A percentile compares a stretch with the other conserved stretches of the same genome.
Evolutionary conservation across 2,888 invertebrate species (phyloP).

Genomic region (Pomacea canaliculata): DNA sequence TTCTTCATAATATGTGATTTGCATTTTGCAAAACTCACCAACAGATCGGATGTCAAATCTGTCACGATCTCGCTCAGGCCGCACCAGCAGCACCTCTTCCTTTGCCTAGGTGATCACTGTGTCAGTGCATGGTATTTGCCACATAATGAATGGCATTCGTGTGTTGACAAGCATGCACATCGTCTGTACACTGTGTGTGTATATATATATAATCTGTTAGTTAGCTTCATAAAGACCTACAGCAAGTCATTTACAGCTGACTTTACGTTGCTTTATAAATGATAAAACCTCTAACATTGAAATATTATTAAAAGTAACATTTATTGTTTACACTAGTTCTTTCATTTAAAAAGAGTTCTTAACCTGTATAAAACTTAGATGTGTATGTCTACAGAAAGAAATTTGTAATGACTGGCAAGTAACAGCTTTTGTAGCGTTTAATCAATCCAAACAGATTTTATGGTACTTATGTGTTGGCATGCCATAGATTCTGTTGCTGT

Average conservation of each 20-base stretch:
- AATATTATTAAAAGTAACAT: no score
- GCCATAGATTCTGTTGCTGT: no score
- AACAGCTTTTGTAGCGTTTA: no score
- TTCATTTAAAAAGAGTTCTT: no score
- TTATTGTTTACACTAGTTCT: no score
- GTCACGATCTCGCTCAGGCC: slow-evolving; percentile 27
- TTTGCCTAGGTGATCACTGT: slow-evolving; percentile 13
- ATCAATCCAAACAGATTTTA: no score
- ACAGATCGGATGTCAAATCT: slow-evolving; percentile 34
- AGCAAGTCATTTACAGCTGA: background rate
- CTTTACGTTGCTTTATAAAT: background rate
- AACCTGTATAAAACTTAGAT: no score
- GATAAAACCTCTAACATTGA: background rate
- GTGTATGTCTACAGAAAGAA: no score
- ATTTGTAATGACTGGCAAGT: no score
- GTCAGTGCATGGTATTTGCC: background rate
- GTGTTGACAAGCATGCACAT: background rate
- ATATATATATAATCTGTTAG: background rate
- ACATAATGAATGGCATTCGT: background rate
- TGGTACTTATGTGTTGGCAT: no score
- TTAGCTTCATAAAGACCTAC: background rate
- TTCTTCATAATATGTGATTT: background rate
- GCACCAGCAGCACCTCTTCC: slow-evolving; percentile 13
- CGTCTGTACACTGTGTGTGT: background rate
- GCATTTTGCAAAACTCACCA: slow-evolving; percentile 6